Evolutionary conservation across 2,113 vertebrate genomes (phyloP).

Genomic region (Upupa epops): DNA sequence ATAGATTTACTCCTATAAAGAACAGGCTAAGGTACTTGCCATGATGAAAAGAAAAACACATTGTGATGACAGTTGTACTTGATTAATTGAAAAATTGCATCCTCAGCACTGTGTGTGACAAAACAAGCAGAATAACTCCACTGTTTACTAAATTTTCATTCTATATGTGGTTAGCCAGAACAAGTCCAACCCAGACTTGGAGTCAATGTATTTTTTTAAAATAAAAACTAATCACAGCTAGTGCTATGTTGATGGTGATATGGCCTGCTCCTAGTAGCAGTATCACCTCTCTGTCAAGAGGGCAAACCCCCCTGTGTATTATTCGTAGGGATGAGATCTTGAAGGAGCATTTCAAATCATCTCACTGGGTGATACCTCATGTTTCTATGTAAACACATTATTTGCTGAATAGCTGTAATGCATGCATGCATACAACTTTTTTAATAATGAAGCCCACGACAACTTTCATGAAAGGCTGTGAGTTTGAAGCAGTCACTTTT

Average conservation of each 20-base stretch:
- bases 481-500: neutral
- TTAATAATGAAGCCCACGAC: neutral
- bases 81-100: constrained; percentile 42
- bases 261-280: neutral
- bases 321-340: neutral
- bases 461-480: neutral
- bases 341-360: neutral
- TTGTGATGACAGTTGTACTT: neutral
- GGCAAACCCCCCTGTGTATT: fast-evolving
- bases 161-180: neutral
- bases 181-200: neutral
- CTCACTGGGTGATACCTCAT: neutral
- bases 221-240: neutral
- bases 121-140: neutral
- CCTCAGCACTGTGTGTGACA: neutral
- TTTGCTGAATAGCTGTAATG: neutral
- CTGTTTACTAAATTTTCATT: neutral
- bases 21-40: constrained; percentile 5
- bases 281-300: neutral
- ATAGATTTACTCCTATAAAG: constrained; percentile 9
- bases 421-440: neutral
- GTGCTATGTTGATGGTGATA: neutral
- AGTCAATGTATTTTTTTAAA: neutral
- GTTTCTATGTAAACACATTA: neutral
- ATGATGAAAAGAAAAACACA: constrained; percentile 47